Evolutionary conservation across 2,888 invertebrate genomes (phyloP).

Genomic region (Drosophila pegasa): DNA sequence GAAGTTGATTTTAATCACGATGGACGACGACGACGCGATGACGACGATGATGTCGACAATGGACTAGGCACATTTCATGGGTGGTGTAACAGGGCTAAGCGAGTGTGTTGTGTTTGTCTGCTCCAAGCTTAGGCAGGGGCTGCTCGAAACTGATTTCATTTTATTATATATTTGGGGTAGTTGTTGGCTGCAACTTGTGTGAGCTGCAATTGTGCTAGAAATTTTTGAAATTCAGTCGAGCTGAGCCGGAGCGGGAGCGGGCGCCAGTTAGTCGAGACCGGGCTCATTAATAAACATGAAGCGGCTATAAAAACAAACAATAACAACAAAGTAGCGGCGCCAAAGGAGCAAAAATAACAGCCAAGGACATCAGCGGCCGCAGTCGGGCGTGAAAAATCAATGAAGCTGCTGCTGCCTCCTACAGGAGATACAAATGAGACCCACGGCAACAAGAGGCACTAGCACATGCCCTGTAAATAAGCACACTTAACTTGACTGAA

Average conservation of each 20-base stretch:
- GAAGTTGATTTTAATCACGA: conserved; percentile 58
- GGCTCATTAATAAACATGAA: conserved; percentile 65
- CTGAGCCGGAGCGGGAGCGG: not conserved
- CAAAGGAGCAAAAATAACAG: conserved; percentile 64
- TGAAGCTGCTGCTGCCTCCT: conserved; percentile 44
- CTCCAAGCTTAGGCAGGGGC: not conserved
- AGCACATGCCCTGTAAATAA: conserved; percentile 7
- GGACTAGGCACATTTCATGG: conserved; percentile 19
- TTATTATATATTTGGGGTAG: conserved; percentile 18
- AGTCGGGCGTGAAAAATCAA: conserved; percentile 66
- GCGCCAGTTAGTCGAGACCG: conserved; percentile 65
- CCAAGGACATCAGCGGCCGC: conserved; percentile 61
- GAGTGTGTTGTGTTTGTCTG: conserved; percentile 3
- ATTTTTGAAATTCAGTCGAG: conserved; percentile 27
- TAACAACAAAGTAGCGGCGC: conserved; percentile 44
- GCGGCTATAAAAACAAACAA: conserved; percentile 44
- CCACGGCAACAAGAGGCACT: conserved; percentile 1
- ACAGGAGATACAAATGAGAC: conserved; percentile 25
- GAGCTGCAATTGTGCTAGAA: conserved; percentile 35
- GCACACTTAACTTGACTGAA: not conserved
- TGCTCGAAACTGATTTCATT: conserved; percentile 7
- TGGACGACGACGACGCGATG: conserved; percentile 21
- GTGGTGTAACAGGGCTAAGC: conserved; percentile 9
- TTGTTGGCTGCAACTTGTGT: conserved; percentile 17
- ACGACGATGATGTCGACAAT: conserved; percentile 24